Evolutionary conservation across 2,888 invertebrate genomes (phyloP).

Genomic region (Erebia epiphron): DNA sequence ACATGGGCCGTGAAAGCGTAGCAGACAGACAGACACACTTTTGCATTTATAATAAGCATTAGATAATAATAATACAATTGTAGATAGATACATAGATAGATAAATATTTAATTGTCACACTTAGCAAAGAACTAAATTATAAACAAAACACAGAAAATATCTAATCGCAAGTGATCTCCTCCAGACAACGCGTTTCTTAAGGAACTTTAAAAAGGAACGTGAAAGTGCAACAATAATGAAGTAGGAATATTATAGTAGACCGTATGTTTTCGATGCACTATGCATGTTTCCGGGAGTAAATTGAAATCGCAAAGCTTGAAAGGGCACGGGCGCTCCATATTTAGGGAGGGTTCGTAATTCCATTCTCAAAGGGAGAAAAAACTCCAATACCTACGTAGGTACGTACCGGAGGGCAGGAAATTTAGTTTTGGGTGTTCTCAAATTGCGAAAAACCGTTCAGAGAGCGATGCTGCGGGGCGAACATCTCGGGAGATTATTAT

Average conservation of each 20-base stretch:
- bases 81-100: too few species aligned
- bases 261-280: conserved; percentile 16
- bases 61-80: too few species aligned
- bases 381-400: background rate
- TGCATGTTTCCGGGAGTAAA: conserved; percentile 33
- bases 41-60: too few species aligned
- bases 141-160: too few species aligned
- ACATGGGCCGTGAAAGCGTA: too few species aligned
- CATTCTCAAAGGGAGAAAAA: conserved; percentile 34
- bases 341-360: conserved; percentile 30
- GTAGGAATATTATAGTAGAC: background rate
- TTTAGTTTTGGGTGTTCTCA: conserved; percentile 38
- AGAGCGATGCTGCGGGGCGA: background rate
- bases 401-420: conserved; percentile 34
- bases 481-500: background rate
- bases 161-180: too few species aligned
- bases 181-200: too few species aligned
- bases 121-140: too few species aligned
- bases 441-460: conserved; percentile 37
- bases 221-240: too few species aligned
- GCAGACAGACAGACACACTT: too few species aligned
- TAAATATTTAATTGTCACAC: too few species aligned
- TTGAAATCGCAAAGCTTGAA: conserved; percentile 36
- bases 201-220: too few species aligned
- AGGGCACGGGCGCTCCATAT: conserved; percentile 26